Percentiles rank a stretch among this genome's conserved stretches.
phyloP scores from a whole-genome alignment of 2,113 vertebrate genomes.

The Piaya cayana region DNA sequence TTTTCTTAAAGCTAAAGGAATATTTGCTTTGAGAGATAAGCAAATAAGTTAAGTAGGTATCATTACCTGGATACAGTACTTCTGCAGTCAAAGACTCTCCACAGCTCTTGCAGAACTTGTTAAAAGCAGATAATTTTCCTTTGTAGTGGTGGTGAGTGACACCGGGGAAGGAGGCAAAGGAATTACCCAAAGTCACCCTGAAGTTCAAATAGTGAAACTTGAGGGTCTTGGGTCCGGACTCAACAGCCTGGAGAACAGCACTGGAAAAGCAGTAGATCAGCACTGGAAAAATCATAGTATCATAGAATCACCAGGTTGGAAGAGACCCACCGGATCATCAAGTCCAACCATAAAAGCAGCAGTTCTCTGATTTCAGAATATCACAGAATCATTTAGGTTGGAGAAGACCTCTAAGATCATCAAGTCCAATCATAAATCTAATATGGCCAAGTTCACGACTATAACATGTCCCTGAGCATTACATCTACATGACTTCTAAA shows the following conservation, averaged over 20 bases:
- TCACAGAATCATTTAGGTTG: too few species aligned
- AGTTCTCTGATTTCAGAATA: background rate
- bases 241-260: background rate
- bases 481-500: too few species aligned
- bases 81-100: background rate
- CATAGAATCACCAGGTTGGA: too few species aligned
- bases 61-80: background rate
- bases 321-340: too few species aligned
- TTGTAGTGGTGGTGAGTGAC: background rate
- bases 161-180: background rate
- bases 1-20: background rate
- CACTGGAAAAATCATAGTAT: too few species aligned
- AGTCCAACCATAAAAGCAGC: too few species aligned
- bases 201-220: background rate
- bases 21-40: background rate
- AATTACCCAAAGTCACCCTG: background rate
- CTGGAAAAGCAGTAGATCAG: background rate
- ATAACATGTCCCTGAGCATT: too few species aligned
- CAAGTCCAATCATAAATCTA: too few species aligned
- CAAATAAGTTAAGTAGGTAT: background rate
- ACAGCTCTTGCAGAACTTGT: background rate
- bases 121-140: background rate
- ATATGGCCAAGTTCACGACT: too few species aligned
- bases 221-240: background rate
- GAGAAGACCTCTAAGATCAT: too few species aligned